Evolutionary conservation across 2,113 vertebrate species (phyloP).

Genomic region (Plecotus auritus): DNA sequence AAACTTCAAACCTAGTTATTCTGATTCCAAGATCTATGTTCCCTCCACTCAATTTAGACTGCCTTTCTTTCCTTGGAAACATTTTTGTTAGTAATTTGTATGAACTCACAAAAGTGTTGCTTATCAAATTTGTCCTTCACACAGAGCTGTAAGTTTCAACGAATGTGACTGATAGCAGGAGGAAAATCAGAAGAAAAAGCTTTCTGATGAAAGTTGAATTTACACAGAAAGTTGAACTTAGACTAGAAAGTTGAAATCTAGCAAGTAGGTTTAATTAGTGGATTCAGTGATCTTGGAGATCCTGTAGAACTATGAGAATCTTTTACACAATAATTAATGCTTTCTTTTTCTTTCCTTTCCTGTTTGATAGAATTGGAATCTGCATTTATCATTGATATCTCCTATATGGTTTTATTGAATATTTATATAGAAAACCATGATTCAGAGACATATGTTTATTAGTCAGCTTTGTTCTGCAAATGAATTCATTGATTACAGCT

Average conservation of each 20-base stretch:
- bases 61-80: not conserved
- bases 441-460: not conserved
- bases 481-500: not conserved
- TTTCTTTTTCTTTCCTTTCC: not conserved
- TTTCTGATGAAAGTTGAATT: not conserved
- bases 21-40: not conserved
- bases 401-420: not conserved
- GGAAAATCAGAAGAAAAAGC: not conserved
- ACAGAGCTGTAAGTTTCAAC: not conserved
- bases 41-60: not conserved
- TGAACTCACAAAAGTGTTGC: not conserved
- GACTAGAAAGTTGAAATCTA: not conserved
- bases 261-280: not conserved
- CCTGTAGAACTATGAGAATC: not conserved
- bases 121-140: slow-evolving; percentile 10
- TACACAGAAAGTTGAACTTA: not conserved
- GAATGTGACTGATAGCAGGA: not conserved
- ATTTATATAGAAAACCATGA: not conserved
- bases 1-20: slow-evolving; percentile 15
- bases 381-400: not conserved
- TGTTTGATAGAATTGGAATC: not conserved
- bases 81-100: not conserved
- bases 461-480: not conserved
- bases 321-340: not conserved
- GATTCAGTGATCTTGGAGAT: not conserved